Conservation (phyloP, 2,888 invertebrate genomes). For the Mythimna vitellina region DNA sequence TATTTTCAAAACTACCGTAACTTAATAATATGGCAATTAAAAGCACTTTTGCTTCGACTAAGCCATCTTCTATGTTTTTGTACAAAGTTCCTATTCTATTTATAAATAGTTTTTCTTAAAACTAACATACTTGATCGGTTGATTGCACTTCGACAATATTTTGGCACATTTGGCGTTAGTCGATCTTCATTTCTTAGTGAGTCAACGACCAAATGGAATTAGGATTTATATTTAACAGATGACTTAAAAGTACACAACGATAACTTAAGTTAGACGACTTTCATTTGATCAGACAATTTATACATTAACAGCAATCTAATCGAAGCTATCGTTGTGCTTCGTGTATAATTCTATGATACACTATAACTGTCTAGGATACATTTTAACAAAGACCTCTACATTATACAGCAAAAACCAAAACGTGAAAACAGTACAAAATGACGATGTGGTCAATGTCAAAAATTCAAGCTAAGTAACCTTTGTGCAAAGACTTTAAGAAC, state of each 20-base stretch:
- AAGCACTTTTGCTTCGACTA: conserved; percentile 67
- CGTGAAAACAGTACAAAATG: conserved; percentile 37
- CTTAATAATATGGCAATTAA: conserved; percentile 80
- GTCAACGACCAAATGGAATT: conserved; percentile 43
- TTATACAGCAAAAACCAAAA: conserved; percentile 32
- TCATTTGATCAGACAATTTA: conserved; percentile 34
- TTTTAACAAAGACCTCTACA: conserved; percentile 53
- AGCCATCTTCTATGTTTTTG: conserved; percentile 71
- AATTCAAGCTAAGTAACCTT: conserved; percentile 44
- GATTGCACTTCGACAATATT: conserved; percentile 55
- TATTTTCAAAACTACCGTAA: conserved; percentile 43
- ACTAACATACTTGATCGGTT: conserved; percentile 52
- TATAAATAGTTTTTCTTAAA: conserved; percentile 70
- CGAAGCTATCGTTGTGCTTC: conserved; percentile 40
- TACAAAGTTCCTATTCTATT: conserved; percentile 75
- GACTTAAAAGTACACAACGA: conserved; percentile 58
- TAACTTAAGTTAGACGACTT: conserved; percentile 38
- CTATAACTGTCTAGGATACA: conserved; percentile 48
- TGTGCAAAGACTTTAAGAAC: conserved; percentile 5
- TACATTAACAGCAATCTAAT: conserved; percentile 37
- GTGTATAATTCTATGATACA: conserved; percentile 54
- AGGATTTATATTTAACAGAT: conserved; percentile 44
- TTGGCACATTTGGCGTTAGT: conserved; percentile 47
- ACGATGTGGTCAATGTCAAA: conserved; percentile 55
- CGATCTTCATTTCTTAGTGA: conserved; percentile 18